Evolutionary conservation across 2,113 vertebrate genomes (phyloP).

Genomic region (Excalfactoria chinensis): DNA sequence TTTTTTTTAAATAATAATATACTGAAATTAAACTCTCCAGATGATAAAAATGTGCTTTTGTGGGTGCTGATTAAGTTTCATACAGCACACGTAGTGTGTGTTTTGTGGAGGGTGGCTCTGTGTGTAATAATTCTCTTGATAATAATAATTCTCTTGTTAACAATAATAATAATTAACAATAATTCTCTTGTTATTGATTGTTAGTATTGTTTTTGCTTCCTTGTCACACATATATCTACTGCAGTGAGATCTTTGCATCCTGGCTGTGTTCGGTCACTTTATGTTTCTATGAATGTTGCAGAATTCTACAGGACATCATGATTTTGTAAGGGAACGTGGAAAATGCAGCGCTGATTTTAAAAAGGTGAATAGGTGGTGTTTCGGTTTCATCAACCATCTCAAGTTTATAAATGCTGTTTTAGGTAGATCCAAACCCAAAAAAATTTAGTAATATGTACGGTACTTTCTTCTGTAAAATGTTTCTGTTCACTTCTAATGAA

Average conservation of each 20-base stretch:
- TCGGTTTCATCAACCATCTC: not conserved
- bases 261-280: not conserved
- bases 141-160: not conserved
- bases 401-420: not conserved
- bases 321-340: not conserved
- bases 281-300: not conserved
- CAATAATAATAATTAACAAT: too few relatives aligned
- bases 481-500: not conserved
- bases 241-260: not conserved
- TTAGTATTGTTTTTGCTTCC: not conserved
- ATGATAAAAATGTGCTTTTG: not conserved
- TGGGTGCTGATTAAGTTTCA: not conserved
- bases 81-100: not conserved
- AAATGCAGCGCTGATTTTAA: not conserved
- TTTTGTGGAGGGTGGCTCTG: not conserved
- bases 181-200: not conserved
- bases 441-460: not conserved
- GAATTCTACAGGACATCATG: not conserved
- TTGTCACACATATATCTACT: not conserved
- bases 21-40: not conserved
- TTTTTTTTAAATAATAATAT: not conserved
- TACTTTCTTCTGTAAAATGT: not conserved
- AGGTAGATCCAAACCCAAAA: not conserved
- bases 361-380: not conserved
- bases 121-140: not conserved